Evolutionary conservation across 2,113 vertebrate species (phyloP).

Genomic region (Ardeotis arabs): DNA sequence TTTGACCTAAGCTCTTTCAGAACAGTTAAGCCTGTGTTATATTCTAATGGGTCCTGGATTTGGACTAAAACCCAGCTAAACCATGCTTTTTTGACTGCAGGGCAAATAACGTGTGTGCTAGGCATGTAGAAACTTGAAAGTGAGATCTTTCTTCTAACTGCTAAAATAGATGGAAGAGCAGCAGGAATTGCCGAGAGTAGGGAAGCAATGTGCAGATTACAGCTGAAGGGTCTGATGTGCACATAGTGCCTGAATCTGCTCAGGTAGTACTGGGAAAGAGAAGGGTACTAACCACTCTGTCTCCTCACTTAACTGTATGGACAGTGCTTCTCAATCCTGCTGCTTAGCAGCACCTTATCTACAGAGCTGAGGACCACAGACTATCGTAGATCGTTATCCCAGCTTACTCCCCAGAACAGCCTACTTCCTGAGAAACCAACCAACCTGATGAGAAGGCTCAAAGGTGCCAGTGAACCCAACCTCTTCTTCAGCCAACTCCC

Average conservation of each 20-base stretch:
- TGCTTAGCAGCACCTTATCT: not conserved
- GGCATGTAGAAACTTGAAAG: not conserved
- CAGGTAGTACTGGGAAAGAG: rapidly evolving
- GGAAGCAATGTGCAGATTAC: not conserved
- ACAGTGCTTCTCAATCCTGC: not conserved
- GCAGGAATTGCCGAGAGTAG: not conserved
- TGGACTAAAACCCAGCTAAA: not conserved
- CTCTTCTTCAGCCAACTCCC: not conserved
- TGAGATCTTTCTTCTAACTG: not conserved
- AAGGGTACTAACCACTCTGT: not conserved
- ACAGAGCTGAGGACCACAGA: not conserved
- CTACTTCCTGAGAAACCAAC: not conserved
- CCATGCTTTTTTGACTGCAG: not conserved
- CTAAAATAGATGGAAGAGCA: not conserved
- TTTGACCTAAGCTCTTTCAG: not conserved
- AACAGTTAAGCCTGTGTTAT: not conserved
- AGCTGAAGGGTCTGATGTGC: not conserved
- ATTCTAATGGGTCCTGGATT: not conserved
- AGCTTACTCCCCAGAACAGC: not conserved
- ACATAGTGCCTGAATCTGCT: not conserved
- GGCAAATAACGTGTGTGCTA: not conserved
- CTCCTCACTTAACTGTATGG: not conserved
- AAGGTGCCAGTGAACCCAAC: not conserved
- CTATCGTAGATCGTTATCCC: not conserved
- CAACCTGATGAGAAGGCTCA: not conserved